Percentiles rank a stretch among this genome's conserved stretches.
These are phyloP conservation scores for Chloroceryle amazona DNA, from an alignment of 2,797 vertebrate species.

Conservation along the genomic window DNA sequence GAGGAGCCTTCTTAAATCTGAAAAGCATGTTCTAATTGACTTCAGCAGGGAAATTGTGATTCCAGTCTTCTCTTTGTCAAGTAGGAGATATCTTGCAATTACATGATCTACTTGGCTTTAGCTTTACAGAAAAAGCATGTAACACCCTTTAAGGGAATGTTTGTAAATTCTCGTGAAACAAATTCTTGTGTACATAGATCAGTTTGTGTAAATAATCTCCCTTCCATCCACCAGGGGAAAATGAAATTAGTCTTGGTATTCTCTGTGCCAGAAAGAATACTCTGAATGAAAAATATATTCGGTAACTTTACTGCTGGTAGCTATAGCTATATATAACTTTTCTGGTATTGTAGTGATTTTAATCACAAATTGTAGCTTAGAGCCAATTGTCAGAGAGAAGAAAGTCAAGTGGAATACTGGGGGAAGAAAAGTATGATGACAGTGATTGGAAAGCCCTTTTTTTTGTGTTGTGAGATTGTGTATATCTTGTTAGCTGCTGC, in stretches of 20 bases:
- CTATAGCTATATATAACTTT: not conserved
- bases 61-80: not conserved
- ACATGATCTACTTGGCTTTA: not conserved
- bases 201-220: not conserved
- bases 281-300: not conserved
- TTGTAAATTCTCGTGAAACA: not conserved
- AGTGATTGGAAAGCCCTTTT: not conserved
- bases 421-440: not conserved
- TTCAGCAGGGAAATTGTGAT: not conserved
- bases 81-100: not conserved
- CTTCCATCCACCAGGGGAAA: not conserved
- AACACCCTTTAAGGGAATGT: not conserved
- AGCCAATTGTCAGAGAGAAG: not conserved
- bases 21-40: not conserved
- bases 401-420: not conserved
- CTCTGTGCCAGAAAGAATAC: not conserved
- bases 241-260: not conserved
- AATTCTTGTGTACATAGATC: not conserved
- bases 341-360: not conserved
- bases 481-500: not conserved
- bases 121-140: not conserved
- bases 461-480: not conserved
- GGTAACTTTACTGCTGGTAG: not conserved
- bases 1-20: not conserved
- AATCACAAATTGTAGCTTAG: not conserved